Conservation (phyloP, 2,888 invertebrate species). For the Mesorhabditis spiculigera region DNA sequence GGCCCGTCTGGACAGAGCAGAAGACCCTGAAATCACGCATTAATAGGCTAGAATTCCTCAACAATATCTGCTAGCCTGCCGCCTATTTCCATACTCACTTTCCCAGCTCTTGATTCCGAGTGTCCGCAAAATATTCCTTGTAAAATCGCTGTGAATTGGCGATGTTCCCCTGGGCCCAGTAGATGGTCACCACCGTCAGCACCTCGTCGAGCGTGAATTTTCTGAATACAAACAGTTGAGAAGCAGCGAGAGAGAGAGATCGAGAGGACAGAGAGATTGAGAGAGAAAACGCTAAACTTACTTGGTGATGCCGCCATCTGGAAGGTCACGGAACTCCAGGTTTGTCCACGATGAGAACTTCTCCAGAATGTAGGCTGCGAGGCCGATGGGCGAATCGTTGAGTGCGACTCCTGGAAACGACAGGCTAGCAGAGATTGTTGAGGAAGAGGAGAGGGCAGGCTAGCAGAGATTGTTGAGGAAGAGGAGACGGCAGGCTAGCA, state of each 20-base stretch:
- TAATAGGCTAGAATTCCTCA: too few relatives aligned
- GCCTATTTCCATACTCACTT: too few relatives aligned
- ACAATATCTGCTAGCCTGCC: too few relatives aligned
- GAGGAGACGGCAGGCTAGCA: too few relatives aligned
- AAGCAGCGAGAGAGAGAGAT: neutral
- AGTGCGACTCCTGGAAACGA: conserved; percentile 72
- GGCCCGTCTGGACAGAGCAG: conserved; percentile 71
- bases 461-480: too few relatives aligned
- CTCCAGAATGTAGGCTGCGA: conserved; percentile 84
- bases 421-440: too few relatives aligned
- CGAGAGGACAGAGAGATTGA: conserved; percentile 9
- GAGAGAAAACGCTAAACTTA: neutral
- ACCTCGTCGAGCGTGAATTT: conserved; percentile 72
- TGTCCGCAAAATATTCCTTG: conserved; percentile 64
- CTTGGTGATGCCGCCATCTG: conserved; percentile 69
- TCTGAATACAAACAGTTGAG: too few relatives aligned
- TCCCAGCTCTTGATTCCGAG: conserved; percentile 18
- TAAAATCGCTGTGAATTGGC: conserved; percentile 76
- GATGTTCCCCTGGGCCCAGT: conserved; percentile 73
- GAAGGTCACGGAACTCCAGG: conserved; percentile 60
- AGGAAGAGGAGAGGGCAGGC: too few relatives aligned
- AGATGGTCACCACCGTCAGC: conserved; percentile 77
- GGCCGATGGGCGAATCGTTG: conserved; percentile 76
- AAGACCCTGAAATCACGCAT: conserved; percentile 35
- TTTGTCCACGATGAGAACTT: conserved; percentile 78